A percentile compares a stretch with the other conserved stretches of the same genome.
These are phyloP conservation scores for Troilus luridus DNA, from an alignment of 2,888 invertebrate genomes.

Conservation along the genomic window DNA sequence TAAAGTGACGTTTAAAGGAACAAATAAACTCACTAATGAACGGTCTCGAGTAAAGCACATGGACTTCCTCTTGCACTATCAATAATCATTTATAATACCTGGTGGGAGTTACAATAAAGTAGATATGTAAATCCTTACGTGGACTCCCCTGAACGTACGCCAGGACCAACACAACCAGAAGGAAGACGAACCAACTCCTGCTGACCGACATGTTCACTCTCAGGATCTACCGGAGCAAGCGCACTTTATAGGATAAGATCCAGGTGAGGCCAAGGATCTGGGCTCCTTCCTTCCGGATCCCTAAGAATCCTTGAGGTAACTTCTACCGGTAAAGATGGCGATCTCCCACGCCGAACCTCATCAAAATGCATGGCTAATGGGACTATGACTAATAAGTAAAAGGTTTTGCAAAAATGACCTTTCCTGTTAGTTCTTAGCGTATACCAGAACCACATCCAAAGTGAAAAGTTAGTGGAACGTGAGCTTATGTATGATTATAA, in stretches of 20 bases:
- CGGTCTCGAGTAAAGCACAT: background rate
- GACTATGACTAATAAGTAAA: background rate
- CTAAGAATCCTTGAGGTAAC: slow-evolving; percentile 47
- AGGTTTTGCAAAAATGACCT: background rate
- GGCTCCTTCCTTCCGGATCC: slow-evolving; percentile 59
- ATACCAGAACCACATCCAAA: too few relatives aligned
- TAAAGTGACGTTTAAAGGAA: too few relatives aligned
- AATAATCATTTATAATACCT: background rate
- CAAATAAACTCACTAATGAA: background rate
- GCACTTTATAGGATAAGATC: slow-evolving; percentile 49
- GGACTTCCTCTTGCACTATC: background rate
- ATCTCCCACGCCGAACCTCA: background rate
- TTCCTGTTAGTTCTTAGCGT: background rate
- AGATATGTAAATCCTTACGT: slow-evolving; percentile 56
- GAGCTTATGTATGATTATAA: too few relatives aligned
- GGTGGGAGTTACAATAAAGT: slow-evolving; percentile 45
- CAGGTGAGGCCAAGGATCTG: slow-evolving; percentile 44
- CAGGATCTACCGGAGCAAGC: slow-evolving; percentile 69
- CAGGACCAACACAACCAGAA: slow-evolving; percentile 67
- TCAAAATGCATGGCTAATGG: background rate
- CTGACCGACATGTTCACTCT: slow-evolving; percentile 67
- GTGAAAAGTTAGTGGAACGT: too few relatives aligned
- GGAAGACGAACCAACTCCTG: slow-evolving; percentile 66
- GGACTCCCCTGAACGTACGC: slow-evolving; percentile 64
- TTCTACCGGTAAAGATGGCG: slow-evolving; percentile 9